Evolutionary conservation across 2,888 invertebrate genomes (phyloP).

Genomic region (Deroplatys truncata): DNA sequence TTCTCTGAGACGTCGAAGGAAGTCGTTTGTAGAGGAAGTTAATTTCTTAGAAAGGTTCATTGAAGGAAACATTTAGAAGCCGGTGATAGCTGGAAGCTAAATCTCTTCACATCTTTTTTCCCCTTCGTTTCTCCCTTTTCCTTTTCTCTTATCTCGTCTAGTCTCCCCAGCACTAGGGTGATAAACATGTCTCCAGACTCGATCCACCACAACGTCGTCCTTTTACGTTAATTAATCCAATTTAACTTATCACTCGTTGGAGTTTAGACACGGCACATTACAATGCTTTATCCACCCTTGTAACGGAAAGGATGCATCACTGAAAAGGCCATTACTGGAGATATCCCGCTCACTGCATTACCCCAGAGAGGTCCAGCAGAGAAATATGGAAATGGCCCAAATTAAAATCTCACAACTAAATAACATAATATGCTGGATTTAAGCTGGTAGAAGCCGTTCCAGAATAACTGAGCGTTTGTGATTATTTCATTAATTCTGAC

Average conservation of each 20-base stretch:
- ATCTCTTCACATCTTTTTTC: background rate
- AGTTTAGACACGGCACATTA: background rate
- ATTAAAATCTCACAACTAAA: too few relatives aligned
- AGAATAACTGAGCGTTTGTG: too few relatives aligned
- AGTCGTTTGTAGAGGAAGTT: background rate
- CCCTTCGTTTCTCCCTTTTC: background rate
- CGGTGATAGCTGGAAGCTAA: background rate
- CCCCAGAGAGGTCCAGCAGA: too few relatives aligned
- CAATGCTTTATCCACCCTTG: background rate
- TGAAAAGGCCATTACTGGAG: background rate
- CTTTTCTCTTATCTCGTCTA: background rate
- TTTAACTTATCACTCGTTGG: background rate
- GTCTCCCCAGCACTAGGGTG: background rate
- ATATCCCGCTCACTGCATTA: too few relatives aligned
- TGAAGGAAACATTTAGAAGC: background rate
- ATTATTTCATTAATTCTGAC: too few relatives aligned
- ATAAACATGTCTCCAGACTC: background rate
- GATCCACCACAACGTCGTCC: background rate
- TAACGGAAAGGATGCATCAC: background rate
- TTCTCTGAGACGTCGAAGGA: background rate
- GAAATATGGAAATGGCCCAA: too few relatives aligned
- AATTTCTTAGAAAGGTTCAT: conserved; percentile 1
- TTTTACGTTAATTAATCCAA: background rate
- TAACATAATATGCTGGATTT: too few relatives aligned
- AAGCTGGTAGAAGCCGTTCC: too few relatives aligned